A percentile compares a stretch with the other conserved stretches of the same genome.
Evolutionary conservation across 2,888 invertebrate species (phyloP).

Genomic region (Troides aeacus): DNA sequence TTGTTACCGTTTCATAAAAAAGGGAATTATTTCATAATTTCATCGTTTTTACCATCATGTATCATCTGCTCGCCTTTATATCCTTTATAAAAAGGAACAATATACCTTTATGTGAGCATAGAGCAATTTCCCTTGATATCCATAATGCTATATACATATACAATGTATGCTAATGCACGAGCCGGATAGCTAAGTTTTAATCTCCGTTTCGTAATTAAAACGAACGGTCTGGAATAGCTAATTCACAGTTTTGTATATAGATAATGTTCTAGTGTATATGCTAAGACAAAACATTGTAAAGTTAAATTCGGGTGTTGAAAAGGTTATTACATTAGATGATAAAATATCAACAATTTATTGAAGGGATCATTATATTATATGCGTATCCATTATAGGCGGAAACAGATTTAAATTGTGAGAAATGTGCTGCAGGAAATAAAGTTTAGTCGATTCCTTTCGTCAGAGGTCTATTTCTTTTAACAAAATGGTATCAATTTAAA

Average conservation of each 20-base stretch:
- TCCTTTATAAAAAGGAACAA: constrained; percentile 8
- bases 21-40: background rate
- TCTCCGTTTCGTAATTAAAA: background rate
- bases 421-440: constrained; percentile 18
- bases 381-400: background rate
- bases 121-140: constrained; percentile 5
- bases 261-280: background rate
- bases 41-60: background rate
- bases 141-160: background rate
- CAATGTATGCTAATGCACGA: constrained; percentile 11
- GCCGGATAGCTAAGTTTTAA: background rate
- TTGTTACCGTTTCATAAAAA: too few relatives aligned
- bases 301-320: background rate
- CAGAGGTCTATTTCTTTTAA: constrained; percentile 66
- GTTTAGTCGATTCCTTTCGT: constrained; percentile 8
- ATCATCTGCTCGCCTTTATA: constrained; percentile 6
- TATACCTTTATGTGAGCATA: constrained; percentile 6
- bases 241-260: background rate
- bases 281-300: background rate
- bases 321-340: background rate
- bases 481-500: constrained; percentile 76
- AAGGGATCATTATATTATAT: background rate
- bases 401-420: constrained; percentile 3
- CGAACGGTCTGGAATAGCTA: background rate
- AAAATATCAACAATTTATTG: background rate